Evolutionary conservation across 1,140 invertebrate species (phyloP).

Genomic region (Anthonomus grandis): DNA sequence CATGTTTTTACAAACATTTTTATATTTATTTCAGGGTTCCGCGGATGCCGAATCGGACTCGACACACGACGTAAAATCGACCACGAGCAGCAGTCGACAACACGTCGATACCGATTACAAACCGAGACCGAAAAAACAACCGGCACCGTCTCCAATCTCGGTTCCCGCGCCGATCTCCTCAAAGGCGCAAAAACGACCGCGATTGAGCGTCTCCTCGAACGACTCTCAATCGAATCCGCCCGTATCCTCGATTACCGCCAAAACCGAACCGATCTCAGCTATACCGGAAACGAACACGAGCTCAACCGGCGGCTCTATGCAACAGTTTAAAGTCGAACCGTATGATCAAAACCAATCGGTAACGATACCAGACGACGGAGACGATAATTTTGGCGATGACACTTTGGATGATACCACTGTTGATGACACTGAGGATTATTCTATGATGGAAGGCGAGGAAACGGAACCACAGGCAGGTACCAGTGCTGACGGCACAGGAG

Average conservation of each 20-base stretch:
- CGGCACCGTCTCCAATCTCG: slow-evolving; percentile 10
- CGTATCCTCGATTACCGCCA: slow-evolving; percentile 26
- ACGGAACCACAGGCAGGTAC: slow-evolving; percentile 41
- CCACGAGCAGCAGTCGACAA: too few species aligned
- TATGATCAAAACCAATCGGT: slow-evolving; percentile 36
- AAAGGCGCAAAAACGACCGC: slow-evolving; percentile 36
- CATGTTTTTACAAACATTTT: too few species aligned
- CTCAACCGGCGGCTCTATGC: slow-evolving; percentile 12
- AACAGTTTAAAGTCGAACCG: slow-evolving; percentile 45
- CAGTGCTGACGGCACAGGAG: slow-evolving; percentile 40
- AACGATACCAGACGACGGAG: slow-evolving; percentile 33
- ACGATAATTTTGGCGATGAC: slow-evolving; percentile 39
- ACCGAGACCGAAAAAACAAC: slow-evolving; percentile 34
- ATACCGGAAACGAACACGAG: background rate
- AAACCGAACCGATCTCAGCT: slow-evolving; percentile 32
- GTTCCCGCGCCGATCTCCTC: slow-evolving; percentile 20
- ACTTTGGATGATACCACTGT: slow-evolving; percentile 32
- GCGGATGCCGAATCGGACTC: slow-evolving; percentile 32
- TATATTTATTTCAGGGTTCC: slow-evolving; percentile 29
- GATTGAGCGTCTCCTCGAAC: slow-evolving; percentile 28
- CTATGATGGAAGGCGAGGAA: slow-evolving; percentile 43
- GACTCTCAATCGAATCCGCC: slow-evolving; percentile 27
- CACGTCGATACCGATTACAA: slow-evolving; percentile 23
- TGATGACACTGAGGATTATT: slow-evolving; percentile 42
- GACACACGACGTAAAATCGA: slow-evolving; percentile 18